Base-by-base conservation (phyloP, 2,797 vertebrate genomes). In the Platyrinchus mystaceus region DNA sequence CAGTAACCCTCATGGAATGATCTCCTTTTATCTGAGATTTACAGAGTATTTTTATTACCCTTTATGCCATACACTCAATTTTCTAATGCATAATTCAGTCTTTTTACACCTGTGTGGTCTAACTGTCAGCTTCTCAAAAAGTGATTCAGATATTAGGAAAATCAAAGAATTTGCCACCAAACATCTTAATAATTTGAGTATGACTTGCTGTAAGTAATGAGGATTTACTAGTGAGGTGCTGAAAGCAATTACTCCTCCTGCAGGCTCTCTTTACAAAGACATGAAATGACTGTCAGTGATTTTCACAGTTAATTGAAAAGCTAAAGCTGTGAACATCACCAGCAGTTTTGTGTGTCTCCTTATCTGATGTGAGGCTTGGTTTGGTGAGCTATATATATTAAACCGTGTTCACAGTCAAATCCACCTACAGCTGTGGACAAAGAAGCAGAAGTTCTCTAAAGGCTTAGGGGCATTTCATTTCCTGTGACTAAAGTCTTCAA, bases 381-480 rank as follows among this genome's bases (percentile, higher is more conserved):
- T 88, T 89, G 62, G n/a, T 22, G 83, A 91, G 43, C 47, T 87
- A 60, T 87, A 5, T 49, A 28, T 22, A 49, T 27, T 43, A 88
- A 86, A 81, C 50, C 77, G 11, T 27, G 16, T 67, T 89, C 24
- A 24, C 37, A 76, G n/a, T 17, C 74, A 56, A 87, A 76, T 69
- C 22, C 59, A 92, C 41, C 80, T 93, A 77, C 10, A 36, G 41
- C 56, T 68, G 41, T n/a, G 68, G 34, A 67, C 32, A 79, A 84
- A 67, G 63, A 82, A 90, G 85, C 30, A 89, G 52, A 82, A 88
- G 44, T 15, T 79, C 36, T 76, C 24, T 41, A 30, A 78, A 62
- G 37, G 22, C 24, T 39, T 18, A 23, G 21, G 17, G 44, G 5
- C 37, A 75, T 78, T 78, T 44, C 1, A 43, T 77, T 89, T 76